phyloP scores from a whole-genome alignment of 1,140 invertebrate species.

The Pseudomyrmex gracilis region DNA sequence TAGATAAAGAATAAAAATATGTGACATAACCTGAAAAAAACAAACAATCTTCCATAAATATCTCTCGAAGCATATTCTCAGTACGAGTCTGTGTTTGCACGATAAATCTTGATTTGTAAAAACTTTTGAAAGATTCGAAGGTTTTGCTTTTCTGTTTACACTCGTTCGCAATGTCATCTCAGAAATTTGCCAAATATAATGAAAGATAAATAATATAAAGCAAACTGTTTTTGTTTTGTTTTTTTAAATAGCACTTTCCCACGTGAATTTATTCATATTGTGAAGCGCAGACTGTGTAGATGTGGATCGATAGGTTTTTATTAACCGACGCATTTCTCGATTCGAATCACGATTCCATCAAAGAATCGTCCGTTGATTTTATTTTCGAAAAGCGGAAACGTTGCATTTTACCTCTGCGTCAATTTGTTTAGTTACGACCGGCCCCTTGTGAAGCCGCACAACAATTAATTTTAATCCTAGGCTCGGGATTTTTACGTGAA shows the following conservation, averaged over 20 bases:
- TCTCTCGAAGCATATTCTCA: no score
- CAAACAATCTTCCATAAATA: no score
- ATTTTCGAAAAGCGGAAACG: slow-evolving; percentile 18
- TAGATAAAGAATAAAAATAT: no score
- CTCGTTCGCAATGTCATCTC: no score
- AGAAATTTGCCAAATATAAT: not conserved
- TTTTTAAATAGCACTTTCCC: not conserved
- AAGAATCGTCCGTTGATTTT: slow-evolving; percentile 56
- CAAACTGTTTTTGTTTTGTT: no score
- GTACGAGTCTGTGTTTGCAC: no score
- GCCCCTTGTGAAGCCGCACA: slow-evolving; percentile 31
- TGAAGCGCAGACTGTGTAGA: not conserved
- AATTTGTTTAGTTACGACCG: slow-evolving; percentile 51
- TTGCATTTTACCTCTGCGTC: slow-evolving; percentile 22
- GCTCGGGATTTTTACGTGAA: slow-evolving; percentile 39
- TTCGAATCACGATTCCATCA: slow-evolving; percentile 46
- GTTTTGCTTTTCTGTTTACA: no score
- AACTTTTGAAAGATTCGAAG: no score
- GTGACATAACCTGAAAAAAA: no score
- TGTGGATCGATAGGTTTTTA: slow-evolving; percentile 31
- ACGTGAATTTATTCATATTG: not conserved
- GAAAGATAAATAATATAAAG: not conserved
- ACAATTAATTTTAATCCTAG: slow-evolving; percentile 55
- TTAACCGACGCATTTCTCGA: slow-evolving; percentile 41
- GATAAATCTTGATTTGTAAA: no score